These are phyloP conservation scores for Gallinago nigripennis DNA, from an alignment of 2,797 vertebrate species.

Conservation along the genomic window DNA sequence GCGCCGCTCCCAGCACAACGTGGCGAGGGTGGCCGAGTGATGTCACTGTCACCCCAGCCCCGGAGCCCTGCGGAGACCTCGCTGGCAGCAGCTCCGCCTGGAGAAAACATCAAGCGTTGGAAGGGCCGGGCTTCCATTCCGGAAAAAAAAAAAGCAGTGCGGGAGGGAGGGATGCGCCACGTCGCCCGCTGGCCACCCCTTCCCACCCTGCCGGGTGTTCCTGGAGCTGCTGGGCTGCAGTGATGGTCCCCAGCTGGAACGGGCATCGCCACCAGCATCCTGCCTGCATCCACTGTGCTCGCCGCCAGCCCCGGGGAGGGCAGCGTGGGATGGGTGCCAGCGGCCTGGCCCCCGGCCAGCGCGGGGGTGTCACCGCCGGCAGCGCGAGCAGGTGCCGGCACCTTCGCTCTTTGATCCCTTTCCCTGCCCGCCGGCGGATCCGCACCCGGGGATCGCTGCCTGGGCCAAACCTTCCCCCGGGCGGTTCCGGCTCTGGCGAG, in stretches of 20 bases:
- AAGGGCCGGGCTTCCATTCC: slow-evolving; percentile 37
- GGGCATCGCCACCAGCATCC: background rate
- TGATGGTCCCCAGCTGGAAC: background rate
- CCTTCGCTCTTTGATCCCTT: slow-evolving; percentile 21
- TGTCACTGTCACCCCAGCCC: background rate
- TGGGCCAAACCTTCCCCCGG: background rate
- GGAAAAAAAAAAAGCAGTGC: slow-evolving; percentile 8
- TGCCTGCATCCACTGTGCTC: accelerated
- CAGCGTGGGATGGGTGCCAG: background rate
- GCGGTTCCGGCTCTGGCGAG: background rate
- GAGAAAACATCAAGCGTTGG: slow-evolving; percentile 55
- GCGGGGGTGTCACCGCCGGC: background rate
- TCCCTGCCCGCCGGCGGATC: background rate
- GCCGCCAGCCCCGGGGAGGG: background rate
- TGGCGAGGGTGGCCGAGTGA: background rate
- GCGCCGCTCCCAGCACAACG: background rate
- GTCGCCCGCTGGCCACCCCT: slow-evolving; percentile 1
- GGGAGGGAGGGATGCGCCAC: slow-evolving; percentile 41
- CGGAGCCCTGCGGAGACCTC: background rate
- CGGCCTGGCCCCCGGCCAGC: background rate
- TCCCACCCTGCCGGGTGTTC: background rate
- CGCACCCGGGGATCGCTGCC: background rate
- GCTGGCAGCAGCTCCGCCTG: slow-evolving; percentile 30
- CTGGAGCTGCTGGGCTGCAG: accelerated
- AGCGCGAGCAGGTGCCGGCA: background rate